phyloP scores from a whole-genome alignment of 2,797 vertebrate species.

The Silurus aristotelis region DNA sequence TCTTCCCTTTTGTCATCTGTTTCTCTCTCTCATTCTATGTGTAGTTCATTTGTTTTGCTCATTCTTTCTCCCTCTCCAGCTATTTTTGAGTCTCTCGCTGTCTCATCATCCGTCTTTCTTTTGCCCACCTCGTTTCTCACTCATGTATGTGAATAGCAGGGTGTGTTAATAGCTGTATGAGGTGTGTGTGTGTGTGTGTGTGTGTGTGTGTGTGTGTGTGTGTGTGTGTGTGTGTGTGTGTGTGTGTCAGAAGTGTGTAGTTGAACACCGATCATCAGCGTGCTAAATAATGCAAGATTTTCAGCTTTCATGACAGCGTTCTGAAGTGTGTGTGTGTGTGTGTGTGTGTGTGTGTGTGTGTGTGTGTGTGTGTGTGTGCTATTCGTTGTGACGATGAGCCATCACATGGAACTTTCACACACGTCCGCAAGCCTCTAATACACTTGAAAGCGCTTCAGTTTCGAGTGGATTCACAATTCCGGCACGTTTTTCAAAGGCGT shows the following conservation, averaged over 20 bases:
- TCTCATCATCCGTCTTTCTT: not conserved
- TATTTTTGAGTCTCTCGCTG: not conserved
- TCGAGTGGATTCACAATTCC: slow-evolving; percentile 16
- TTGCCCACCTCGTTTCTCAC: slow-evolving; percentile 18
- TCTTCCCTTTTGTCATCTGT: not conserved
- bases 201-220: slow-evolving; percentile 15
- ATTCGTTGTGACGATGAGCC: slow-evolving; percentile 23
- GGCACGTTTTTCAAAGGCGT: slow-evolving; percentile 29
- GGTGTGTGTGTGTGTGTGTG: not conserved
- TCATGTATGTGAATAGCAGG: not conserved
- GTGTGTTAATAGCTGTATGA: not conserved
- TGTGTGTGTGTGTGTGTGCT: slow-evolving; percentile 12
- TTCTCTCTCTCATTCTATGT: slow-evolving; percentile 5
- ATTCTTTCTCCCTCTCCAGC: not conserved
- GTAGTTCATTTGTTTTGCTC: too few relatives aligned
- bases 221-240: slow-evolving; percentile 8
- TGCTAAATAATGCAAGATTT: slow-evolving; percentile 49
- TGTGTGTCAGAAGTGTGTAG: slow-evolving; percentile 52
- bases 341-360: not conserved
- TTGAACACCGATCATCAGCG: slow-evolving; percentile 45
- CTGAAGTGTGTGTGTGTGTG: slow-evolving; percentile 27
- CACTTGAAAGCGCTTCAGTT: not conserved
- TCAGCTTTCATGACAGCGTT: slow-evolving; percentile 35
- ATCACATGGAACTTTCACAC: slow-evolving; percentile 39
- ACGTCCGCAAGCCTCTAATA: slow-evolving; percentile 9